Evolutionary conservation across 2,797 vertebrate species (phyloP).

Genomic region (Paguma larvata): DNA sequence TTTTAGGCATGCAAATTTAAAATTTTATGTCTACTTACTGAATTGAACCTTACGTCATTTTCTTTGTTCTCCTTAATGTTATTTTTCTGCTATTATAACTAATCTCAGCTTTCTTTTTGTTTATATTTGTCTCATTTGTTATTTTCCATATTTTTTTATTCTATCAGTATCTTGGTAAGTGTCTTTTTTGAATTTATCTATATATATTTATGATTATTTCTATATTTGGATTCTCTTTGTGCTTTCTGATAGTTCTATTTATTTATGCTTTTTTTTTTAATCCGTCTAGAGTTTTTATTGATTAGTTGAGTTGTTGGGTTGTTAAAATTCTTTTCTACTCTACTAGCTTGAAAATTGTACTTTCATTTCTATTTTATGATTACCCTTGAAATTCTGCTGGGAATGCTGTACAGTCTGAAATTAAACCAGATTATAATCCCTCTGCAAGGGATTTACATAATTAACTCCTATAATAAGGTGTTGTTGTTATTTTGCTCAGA

Average conservation of each 20-base stretch:
- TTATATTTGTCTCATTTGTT: background rate
- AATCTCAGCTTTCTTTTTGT: background rate
- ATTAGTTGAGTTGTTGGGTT: background rate
- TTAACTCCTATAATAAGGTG: background rate
- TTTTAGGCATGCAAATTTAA: background rate
- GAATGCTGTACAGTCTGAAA: background rate
- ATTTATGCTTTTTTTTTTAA: background rate
- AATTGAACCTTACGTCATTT: background rate
- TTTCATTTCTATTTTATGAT: background rate
- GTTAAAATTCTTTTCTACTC: background rate
- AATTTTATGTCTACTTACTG: background rate
- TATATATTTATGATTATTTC: background rate
- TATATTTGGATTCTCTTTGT: slow-evolving; percentile 3
- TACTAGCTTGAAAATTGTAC: slow-evolving; percentile 6
- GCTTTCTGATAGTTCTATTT: background rate
- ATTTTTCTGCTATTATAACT: background rate
- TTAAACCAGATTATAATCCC: background rate
- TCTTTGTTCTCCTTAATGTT: background rate
- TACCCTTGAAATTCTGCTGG: background rate
- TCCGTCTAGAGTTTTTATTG: background rate
- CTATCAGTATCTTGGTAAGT: background rate
- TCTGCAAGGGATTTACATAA: background rate
- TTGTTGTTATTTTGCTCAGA: slow-evolving; percentile 8
- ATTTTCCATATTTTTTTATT: background rate
- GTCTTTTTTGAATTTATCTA: background rate